Evolutionary conservation across 2,113 vertebrate species (phyloP).

Genomic region (Brachypodius melanocephalos): DNA sequence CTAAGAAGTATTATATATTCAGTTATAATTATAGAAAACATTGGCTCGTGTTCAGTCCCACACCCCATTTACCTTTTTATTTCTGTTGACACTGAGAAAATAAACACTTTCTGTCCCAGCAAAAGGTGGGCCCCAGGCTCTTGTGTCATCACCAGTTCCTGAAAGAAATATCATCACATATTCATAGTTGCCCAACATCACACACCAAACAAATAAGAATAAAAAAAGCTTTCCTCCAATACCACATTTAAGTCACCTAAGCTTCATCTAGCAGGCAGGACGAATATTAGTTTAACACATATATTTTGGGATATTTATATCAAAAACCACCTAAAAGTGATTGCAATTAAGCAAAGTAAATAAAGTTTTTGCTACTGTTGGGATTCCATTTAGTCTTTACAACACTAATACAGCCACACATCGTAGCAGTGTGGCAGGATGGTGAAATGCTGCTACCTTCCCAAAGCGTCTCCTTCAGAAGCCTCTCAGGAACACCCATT

Average conservation of each 20-base stretch:
- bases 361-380: background rate
- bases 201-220: background rate
- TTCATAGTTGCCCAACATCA: background rate
- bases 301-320: background rate
- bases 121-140: conserved; percentile 93
- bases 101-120: conserved; percentile 85
- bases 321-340: background rate
- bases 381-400: background rate
- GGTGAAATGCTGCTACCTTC: too few relatives aligned
- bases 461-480: too few relatives aligned
- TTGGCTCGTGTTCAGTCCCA: background rate
- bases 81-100: conserved; percentile 95
- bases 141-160: conserved; percentile 91
- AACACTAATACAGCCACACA: background rate
- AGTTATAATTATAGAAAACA: background rate
- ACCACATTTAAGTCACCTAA: background rate
- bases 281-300: background rate
- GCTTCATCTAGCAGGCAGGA: background rate
- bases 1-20: background rate
- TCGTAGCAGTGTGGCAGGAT: too few relatives aligned
- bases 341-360: background rate
- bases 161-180: conserved; percentile 21
- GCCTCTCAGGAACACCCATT: too few relatives aligned
- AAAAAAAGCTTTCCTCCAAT: background rate
- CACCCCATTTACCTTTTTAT: conserved; percentile 85